Evolutionary conservation across 2,888 invertebrate species (phyloP).

Genomic region (Liopterus haemorrhoidalis): DNA sequence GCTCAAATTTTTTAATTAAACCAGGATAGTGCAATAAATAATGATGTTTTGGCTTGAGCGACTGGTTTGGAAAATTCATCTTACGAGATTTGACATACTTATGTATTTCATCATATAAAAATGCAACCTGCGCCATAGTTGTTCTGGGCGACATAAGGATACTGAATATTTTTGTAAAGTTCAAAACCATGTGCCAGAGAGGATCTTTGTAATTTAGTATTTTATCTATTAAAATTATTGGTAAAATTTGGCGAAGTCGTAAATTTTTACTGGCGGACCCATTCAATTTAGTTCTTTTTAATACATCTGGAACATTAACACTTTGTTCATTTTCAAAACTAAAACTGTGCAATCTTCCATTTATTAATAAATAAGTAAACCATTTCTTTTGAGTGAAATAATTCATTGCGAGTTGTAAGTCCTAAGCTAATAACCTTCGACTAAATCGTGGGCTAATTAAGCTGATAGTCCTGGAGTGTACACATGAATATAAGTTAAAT

Average conservation of each 20-base stretch:
- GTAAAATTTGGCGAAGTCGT: too few species aligned
- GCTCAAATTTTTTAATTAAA: constrained; percentile 29
- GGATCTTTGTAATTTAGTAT: background rate
- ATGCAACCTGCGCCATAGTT: constrained; percentile 12
- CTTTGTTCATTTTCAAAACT: too few species aligned
- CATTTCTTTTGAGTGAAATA: constrained; percentile 22
- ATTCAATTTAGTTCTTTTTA: too few species aligned
- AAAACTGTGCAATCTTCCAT: too few species aligned
- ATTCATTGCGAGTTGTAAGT: constrained; percentile 30
- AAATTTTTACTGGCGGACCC: too few species aligned
- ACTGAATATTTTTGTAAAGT: constrained; percentile 4
- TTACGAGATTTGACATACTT: constrained; percentile 16
- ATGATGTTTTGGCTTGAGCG: constrained; percentile 31
- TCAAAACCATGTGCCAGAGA: constrained; percentile 17
- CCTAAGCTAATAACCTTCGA: constrained; percentile 33
- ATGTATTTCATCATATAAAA: constrained; percentile 1
- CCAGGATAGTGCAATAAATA: constrained; percentile 30
- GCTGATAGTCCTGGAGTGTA: constrained; percentile 33
- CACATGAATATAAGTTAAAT: constrained; percentile 33
- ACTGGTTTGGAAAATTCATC: constrained; percentile 22
- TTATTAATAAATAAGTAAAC: constrained; percentile 17
- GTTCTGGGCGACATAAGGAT: constrained; percentile 6
- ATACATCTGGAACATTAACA: too few species aligned
- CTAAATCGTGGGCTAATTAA: constrained; percentile 35
- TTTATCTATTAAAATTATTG: constrained; percentile 12